A percentile compares a stretch with the other conserved stretches of the same genome.
These are phyloP conservation scores for Onchidella celtica DNA, from an alignment of 2,888 invertebrate genomes.

Conservation along the genomic window DNA sequence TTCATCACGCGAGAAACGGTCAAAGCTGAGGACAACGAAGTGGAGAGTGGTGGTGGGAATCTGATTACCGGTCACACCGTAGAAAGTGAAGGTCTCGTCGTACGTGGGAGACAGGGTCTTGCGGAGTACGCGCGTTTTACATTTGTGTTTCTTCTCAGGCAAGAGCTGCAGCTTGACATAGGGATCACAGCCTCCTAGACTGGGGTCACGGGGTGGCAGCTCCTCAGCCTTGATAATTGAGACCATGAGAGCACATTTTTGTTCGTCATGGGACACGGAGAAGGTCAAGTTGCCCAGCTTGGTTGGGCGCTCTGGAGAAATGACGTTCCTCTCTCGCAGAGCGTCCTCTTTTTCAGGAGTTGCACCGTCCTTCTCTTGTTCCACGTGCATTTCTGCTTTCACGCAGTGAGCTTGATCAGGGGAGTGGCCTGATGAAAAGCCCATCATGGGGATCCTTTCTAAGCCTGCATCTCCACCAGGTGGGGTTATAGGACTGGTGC, in stretches of 20 bases:
- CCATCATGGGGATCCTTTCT: slow-evolving; percentile 74
- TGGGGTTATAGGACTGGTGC: slow-evolving; percentile 74
- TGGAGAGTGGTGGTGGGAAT: slow-evolving; percentile 93
- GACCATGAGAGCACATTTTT: slow-evolving; percentile 94
- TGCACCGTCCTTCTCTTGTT: slow-evolving; percentile 81
- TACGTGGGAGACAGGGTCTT: slow-evolving; percentile 98
- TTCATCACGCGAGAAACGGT: slow-evolving; percentile 98
- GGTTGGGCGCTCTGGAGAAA: slow-evolving; percentile 43
- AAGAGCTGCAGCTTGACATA: slow-evolving; percentile 98
- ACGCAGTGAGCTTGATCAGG: slow-evolving; percentile 61
- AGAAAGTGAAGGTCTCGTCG: slow-evolving; percentile 99
- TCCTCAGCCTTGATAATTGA: slow-evolving; percentile 94
- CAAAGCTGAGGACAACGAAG: slow-evolving; percentile 84
- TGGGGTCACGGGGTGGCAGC: slow-evolving; percentile 90
- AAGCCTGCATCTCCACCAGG: slow-evolving; percentile 62
- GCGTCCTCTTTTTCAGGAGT: slow-evolving; percentile 77
- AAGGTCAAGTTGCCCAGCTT: slow-evolving; percentile 92
- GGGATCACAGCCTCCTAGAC: slow-evolving; percentile 92
- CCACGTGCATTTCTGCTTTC: slow-evolving; percentile 77
- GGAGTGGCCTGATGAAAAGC: slow-evolving; percentile 81
- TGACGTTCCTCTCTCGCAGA: slow-evolving; percentile 28
- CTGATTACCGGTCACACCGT: slow-evolving; percentile 88
- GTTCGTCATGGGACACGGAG: slow-evolving; percentile 92
- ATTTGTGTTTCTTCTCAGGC: slow-evolving; percentile 98
- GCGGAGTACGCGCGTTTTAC: slow-evolving; percentile 96